Evolutionary conservation across 2,113 vertebrate genomes (phyloP), one percentile per base, ranked within the genome.

Genomic region (Syngnathus floridae): DNA sequence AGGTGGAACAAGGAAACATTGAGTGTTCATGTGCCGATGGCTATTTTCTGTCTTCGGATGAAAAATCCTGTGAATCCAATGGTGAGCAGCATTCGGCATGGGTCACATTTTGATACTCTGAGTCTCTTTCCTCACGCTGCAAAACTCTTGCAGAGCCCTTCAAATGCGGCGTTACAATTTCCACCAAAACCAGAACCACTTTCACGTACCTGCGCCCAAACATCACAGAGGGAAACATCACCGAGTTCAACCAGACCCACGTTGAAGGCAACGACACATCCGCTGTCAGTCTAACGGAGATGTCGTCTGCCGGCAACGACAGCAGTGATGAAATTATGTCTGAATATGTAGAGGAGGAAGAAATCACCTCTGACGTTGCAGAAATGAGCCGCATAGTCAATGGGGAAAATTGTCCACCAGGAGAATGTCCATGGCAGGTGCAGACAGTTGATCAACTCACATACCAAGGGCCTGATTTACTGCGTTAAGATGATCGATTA

Each of bases 341-440:
- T 5, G n/a, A 65, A 14, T 22, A 41, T 0, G 51, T 14, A 4
- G 37, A 38, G 12, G 64, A 65, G 7, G 49, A 54, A 22, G 21
- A 54, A 3, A 0, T 43, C 6, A 0, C 1, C 4, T 0, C 65
- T 2, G 1, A 88, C 14, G 17, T 0, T 0, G 0, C 7, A 0
- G 1, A 0, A 1, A 0, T 51, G 0, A 12, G 0, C 0, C 91
- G 94, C 14, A 92, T 97, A 0, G 93, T 93, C 19, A 86, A 86
- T 0, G 94, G 94, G 36, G 62, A 81, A 22, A 66, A 94, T 0
- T 97, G 95, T 72, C 74, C 11, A 0, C 84, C 84, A 0, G 95
- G 95, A 1, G 87, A 97, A 14, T 99, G 96, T 66, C 96, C 96
- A 0, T 97, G 95, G 95, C 96, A 98, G 94, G 95, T 98, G 90